These are phyloP conservation scores for Watsonalla cultraria DNA, from an alignment of 2,888 invertebrate genomes.

Conservation along the genomic window DNA sequence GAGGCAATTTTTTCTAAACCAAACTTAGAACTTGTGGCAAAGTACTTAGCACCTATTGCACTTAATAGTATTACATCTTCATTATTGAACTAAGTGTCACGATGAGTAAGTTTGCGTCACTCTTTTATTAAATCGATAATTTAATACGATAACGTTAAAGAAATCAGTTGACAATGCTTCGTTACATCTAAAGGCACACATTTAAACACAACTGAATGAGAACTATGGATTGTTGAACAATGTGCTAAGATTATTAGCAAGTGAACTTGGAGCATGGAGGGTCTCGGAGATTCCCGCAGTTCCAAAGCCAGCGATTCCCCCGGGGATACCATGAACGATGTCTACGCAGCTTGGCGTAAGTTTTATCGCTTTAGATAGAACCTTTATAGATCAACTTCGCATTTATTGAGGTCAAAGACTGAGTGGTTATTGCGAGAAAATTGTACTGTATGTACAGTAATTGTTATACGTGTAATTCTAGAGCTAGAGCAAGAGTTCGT, in stretches of 20 bases:
- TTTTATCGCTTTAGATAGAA: constrained; percentile 22
- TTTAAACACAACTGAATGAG: background rate
- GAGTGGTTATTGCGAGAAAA: too few species aligned
- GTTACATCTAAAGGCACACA: background rate
- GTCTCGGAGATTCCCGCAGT: constrained; percentile 52
- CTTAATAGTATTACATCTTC: too few species aligned
- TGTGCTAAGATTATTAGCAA: background rate
- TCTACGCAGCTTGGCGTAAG: constrained; percentile 83
- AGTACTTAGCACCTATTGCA: too few species aligned
- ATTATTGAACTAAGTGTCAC: too few species aligned
- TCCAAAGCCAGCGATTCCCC: constrained; percentile 69
- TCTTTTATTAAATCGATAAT: too few species aligned
- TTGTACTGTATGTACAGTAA: too few species aligned
- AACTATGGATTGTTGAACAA: background rate
- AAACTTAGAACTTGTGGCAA: too few species aligned
- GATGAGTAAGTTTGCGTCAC: too few species aligned
- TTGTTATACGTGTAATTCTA: too few species aligned
- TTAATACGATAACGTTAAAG: background rate
- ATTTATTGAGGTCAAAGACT: background rate
- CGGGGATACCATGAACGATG: constrained; percentile 81
- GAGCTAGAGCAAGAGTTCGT: too few species aligned
- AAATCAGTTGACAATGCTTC: background rate
- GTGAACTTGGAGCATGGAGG: constrained; percentile 42
- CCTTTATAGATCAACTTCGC: background rate
- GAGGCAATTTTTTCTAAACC: too few species aligned